Evolutionary conservation across 2,888 invertebrate species (phyloP).

Genomic region (Meganola albula): DNA sequence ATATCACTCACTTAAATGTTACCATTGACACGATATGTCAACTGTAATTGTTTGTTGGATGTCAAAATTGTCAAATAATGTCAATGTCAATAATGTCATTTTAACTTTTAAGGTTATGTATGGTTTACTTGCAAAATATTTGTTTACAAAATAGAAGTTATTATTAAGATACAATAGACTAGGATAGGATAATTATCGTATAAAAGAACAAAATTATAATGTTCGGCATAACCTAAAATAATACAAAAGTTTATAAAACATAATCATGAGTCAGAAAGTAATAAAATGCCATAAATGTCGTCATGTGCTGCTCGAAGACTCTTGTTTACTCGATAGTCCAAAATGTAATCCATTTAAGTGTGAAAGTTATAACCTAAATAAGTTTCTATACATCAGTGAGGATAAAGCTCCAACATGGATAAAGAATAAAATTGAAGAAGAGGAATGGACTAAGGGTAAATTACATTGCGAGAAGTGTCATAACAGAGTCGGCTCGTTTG

Average conservation of each 20-base stretch:
- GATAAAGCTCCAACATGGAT: slow-evolving; percentile 79
- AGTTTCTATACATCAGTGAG: slow-evolving; percentile 73
- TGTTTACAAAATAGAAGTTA: no score
- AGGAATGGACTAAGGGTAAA: slow-evolving; percentile 83
- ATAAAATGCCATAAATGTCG: slow-evolving; percentile 72
- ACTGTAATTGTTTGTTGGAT: no score
- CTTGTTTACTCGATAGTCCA: slow-evolving; percentile 26
- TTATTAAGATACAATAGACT: no score
- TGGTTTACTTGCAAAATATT: no score
- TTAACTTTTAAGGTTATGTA: no score
- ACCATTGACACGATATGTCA: no score
- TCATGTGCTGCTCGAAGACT: slow-evolving; percentile 43
- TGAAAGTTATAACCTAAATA: slow-evolving; percentile 46
- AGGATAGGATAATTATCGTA: no score
- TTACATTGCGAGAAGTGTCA: slow-evolving; percentile 80
- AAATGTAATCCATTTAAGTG: slow-evolving; percentile 40
- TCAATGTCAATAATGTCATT: no score
- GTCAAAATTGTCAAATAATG: no score
- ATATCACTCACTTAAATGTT: no score
- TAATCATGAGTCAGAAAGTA: slow-evolving; percentile 16
- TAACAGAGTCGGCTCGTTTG: slow-evolving; percentile 80
- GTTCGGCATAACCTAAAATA: slow-evolving; percentile 2
- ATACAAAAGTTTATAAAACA: not conserved
- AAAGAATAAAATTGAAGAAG: slow-evolving; percentile 63
- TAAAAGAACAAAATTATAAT: no score